Percentiles rank a stretch among this genome's conserved stretches.
Conservation (phyloP, 2,797 vertebrate genomes). For the Sylvilagus floridanus region DNA sequence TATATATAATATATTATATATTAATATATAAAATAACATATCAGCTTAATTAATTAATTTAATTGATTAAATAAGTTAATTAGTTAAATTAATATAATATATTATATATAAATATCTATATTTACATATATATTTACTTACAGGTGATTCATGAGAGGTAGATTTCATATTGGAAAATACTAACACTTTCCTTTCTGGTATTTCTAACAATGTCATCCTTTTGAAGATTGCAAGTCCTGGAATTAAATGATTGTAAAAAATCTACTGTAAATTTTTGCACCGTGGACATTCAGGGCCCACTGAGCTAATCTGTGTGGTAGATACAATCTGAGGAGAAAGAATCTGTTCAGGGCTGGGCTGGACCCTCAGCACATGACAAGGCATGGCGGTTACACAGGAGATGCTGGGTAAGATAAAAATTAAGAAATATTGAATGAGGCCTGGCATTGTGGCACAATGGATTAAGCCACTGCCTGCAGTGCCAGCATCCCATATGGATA, state of each 20-base stretch:
- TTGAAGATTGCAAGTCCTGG: not conserved
- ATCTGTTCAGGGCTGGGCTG: not conserved
- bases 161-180: not conserved
- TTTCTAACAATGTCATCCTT: not conserved
- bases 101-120: too few species aligned
- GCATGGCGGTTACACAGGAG: rapidly evolving
- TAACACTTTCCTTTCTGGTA: not conserved
- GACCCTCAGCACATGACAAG: too few species aligned
- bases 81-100: too few species aligned
- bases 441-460: too few species aligned
- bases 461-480: too few species aligned
- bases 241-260: not conserved
- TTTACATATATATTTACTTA: not conserved
- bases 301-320: not conserved
- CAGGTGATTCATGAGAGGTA: conserved; percentile 17
- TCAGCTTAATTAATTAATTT: too few species aligned
- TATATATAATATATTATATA: not conserved
- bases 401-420: not conserved
- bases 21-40: too few species aligned
- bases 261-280: not conserved
- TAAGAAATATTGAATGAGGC: too few species aligned
- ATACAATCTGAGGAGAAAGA: not conserved
- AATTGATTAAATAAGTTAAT: too few species aligned
- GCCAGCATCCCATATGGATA: too few species aligned
- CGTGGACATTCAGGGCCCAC: not conserved